Base-by-base conservation (phyloP, 2,797 vertebrate genomes). In the Hybognathus amarus region DNA sequence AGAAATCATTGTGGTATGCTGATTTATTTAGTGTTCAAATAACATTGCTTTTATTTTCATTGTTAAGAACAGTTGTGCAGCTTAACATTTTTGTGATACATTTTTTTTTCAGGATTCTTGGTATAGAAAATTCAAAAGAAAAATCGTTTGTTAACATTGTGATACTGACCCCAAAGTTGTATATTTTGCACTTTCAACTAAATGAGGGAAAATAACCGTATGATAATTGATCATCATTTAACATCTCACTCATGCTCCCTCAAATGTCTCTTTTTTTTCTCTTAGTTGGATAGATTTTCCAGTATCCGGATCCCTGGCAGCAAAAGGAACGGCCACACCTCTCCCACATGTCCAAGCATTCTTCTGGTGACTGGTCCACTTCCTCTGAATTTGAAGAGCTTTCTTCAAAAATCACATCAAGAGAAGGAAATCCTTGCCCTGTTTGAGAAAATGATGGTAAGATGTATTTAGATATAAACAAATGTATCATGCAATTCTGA, bases 381-480 rank as follows among this genome's bases (percentile, higher is more conserved):
- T 87, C 94, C 15, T 90, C 94, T 56, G 95, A 96, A 78, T 85
- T 87, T 3, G 94, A 95, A 56, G 96, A 97, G 61, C 94, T 96
- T 81, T 90, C 95, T 67, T 93, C 94, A 42, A 97, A 94, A 87
- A 95, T 95, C 67, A 93, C 97, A 10, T 95, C 97, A 0, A n/a
- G 97, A 99, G 87, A 95, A 94, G 59, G 97, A 99, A 91, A 93
- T 99, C 85, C 92, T 98, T 90, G 94, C 94, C 0, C 91, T 98
- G 38, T 99, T 99, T 92, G 98, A 99, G 92, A 98, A 99, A 93
- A 99, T 99, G 98, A 99, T 99, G 98, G 98, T 99, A 95, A 73
- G 92, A 66, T n/a, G 1, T 6, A 69, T 40, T 10, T 20, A 17
- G 15, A 24, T 50, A 5, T 22, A 22, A 4, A 45, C 9, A 30